Percentiles rank a stretch among this genome's conserved stretches.
Conservation (phyloP, 2,797 vertebrate genomes). For the Microctenopoma lineatum region DNA sequence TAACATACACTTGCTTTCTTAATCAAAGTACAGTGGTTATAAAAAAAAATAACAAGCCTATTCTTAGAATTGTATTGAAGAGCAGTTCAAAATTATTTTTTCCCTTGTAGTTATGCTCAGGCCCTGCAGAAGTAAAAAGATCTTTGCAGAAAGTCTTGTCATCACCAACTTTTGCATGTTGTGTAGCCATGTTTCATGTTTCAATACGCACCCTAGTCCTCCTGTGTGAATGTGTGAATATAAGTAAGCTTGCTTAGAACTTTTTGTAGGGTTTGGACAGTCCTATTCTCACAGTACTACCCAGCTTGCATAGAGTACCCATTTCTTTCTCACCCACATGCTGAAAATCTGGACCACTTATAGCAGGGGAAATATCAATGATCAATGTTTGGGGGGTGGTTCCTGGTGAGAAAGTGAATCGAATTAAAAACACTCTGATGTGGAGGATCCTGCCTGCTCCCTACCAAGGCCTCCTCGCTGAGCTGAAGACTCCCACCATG, state of each 20-base stretch:
- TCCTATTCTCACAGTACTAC: background rate
- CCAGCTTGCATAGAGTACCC: conserved; percentile 1
- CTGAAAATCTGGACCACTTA: conserved; percentile 28
- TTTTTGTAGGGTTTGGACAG: background rate
- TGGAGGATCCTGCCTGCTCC: conserved; percentile 48
- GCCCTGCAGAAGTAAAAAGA: background rate
- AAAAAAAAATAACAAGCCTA: no score
- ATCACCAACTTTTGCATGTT: background rate
- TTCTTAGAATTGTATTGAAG: no score
- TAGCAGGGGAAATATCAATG: conserved; percentile 32
- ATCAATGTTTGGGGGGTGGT: conserved; percentile 11
- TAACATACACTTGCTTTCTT: no score
- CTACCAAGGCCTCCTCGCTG: conserved; percentile 57
- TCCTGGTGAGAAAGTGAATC: conserved; percentile 23
- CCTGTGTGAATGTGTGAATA: background rate
- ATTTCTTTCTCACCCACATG: conserved; percentile 6
- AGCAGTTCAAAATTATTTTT: no score
- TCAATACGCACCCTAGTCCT: background rate
- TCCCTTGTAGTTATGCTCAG: no score
- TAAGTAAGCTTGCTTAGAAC: background rate
- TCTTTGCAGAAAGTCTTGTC: background rate
- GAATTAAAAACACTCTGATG: conserved; percentile 26
- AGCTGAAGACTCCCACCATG: conserved; percentile 53
- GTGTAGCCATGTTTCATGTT: conserved; percentile 5
- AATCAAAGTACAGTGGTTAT: no score